A percentile compares a stretch with the other conserved stretches of the same genome.
Conservation (phyloP, 2,113 vertebrate species). For the Dinomys branickii region DNA sequence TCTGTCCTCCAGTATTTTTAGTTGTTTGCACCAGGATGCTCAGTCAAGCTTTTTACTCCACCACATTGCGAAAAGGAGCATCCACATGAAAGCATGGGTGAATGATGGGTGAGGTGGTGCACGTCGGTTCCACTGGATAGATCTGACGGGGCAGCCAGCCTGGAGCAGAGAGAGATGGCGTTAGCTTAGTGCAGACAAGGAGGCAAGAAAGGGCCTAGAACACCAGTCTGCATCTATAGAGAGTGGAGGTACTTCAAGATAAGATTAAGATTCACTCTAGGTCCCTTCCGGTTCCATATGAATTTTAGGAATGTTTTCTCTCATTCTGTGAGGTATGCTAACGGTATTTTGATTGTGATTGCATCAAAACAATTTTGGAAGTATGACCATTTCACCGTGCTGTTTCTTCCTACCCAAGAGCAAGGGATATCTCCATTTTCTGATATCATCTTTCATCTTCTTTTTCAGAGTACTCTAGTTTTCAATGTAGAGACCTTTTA, state of each 20-base stretch:
- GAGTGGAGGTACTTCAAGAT: constrained; percentile 20
- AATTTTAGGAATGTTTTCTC: too few species aligned
- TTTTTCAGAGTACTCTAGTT: too few species aligned
- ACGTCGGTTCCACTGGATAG: neutral
- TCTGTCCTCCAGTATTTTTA: neutral
- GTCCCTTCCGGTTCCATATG: too few species aligned
- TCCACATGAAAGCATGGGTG: neutral
- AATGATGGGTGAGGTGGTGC: neutral
- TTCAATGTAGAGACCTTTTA: too few species aligned
- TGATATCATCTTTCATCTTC: too few species aligned
- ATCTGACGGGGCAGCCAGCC: neutral
- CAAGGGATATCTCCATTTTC: too few species aligned
- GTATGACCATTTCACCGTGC: too few species aligned
- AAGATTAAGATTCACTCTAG: neutral
- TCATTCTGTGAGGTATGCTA: too few species aligned
- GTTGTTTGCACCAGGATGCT: neutral
- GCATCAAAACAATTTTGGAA: too few species aligned
- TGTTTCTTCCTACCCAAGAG: too few species aligned
- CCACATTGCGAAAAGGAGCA: neutral
- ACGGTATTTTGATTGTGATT: too few species aligned
- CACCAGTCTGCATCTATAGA: neutral
- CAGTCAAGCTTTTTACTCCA: neutral
- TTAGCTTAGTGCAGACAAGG: neutral
- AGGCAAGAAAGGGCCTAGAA: neutral
- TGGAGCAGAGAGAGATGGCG: neutral